phyloP scores from a whole-genome alignment of 2,888 invertebrate species.

The Peribatodes rhomboidaria region DNA sequence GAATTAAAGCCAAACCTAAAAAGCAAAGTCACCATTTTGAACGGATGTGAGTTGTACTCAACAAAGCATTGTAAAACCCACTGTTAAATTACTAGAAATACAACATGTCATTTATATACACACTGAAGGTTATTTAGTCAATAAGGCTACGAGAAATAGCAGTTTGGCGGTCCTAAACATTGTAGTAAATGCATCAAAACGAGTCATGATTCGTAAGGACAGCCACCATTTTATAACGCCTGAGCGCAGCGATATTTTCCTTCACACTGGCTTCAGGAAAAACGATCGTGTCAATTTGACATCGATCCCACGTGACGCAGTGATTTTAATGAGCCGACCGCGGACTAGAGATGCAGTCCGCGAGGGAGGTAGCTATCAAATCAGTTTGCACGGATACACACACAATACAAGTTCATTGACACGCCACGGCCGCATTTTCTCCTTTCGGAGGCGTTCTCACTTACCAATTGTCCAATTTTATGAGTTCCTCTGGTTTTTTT shows the following conservation, averaged over 20 bases:
- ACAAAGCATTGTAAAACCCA: slow-evolving; percentile 78
- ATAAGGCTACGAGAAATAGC: slow-evolving; percentile 57
- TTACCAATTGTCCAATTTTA: slow-evolving; percentile 98
- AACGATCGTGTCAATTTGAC: slow-evolving; percentile 88
- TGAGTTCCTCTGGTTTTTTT: slow-evolving; percentile 97
- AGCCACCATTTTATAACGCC: slow-evolving; percentile 87
- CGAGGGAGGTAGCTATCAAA: slow-evolving; percentile 89
- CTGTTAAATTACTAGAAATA: slow-evolving; percentile 60
- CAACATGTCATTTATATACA: slow-evolving; percentile 57
- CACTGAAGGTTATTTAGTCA: slow-evolving; percentile 61
- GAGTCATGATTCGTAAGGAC: slow-evolving; percentile 76
- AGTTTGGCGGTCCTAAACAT: slow-evolving; percentile 59
- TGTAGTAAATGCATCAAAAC: slow-evolving; percentile 72
- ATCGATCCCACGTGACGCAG: slow-evolving; percentile 91
- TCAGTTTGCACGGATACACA: slow-evolving; percentile 88
- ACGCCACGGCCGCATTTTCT: slow-evolving; percentile 87
- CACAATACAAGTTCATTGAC: slow-evolving; percentile 88
- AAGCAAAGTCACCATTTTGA: slow-evolving; percentile 89
- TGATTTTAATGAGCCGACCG: slow-evolving; percentile 90
- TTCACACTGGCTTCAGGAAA: slow-evolving; percentile 84
- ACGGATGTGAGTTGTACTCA: slow-evolving; percentile 83
- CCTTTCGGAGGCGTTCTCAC: slow-evolving; percentile 86
- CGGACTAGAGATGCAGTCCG: slow-evolving; percentile 88
- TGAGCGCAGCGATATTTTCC: slow-evolving; percentile 84
- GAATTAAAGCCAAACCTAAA: slow-evolving; percentile 55